These are phyloP conservation scores for Bubo scandiacus DNA, from an alignment of 2,113 vertebrate genomes.

Conservation along the genomic window DNA sequence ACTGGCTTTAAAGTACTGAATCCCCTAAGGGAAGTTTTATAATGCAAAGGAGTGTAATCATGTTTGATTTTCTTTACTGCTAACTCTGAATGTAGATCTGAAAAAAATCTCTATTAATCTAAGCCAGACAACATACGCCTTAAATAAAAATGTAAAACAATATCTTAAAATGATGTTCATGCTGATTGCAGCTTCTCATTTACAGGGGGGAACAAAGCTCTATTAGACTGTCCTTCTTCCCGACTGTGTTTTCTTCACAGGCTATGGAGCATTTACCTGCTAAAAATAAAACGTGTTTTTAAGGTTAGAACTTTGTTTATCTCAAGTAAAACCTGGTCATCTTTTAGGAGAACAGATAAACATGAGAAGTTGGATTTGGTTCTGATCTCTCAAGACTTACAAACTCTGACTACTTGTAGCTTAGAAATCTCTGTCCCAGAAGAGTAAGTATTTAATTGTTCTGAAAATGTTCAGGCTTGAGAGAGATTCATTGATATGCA, in stretches of 20 bases:
- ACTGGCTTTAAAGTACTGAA: constrained; percentile 32
- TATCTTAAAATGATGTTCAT: background rate
- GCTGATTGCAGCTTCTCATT: background rate
- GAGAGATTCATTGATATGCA: background rate
- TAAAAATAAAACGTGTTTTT: constrained; percentile 1
- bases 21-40: constrained; percentile 17
- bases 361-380: background rate
- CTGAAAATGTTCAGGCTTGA: background rate
- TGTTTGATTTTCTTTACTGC: constrained; percentile 16
- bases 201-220: background rate
- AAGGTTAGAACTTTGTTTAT: background rate
- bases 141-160: constrained; percentile 30
- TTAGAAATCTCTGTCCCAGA: background rate
- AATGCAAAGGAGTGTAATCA: constrained; percentile 22
- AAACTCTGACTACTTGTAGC: background rate
- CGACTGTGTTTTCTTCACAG: background rate
- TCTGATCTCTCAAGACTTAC: background rate
- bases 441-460: background rate
- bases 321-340: background rate
- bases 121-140: background rate
- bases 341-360: background rate
- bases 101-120: constrained; percentile 12
- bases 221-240: background rate
- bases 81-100: background rate
- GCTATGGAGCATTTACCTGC: background rate